Conservation (phyloP, 2,113 vertebrate species). For the Nanorana parkeri region DNA sequence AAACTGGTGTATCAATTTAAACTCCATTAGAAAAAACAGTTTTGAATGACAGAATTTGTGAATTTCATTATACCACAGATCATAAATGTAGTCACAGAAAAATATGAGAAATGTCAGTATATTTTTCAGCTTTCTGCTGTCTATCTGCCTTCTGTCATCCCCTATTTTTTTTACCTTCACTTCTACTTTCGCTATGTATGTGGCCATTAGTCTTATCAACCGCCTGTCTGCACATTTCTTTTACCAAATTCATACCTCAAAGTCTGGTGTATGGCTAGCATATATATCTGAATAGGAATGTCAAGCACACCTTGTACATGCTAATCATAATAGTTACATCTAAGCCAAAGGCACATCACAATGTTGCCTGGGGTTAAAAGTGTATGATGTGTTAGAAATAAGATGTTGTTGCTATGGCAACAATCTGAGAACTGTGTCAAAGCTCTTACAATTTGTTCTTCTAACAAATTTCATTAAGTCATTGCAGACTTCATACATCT, state of each 20-base stretch:
- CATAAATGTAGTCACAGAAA: not conserved
- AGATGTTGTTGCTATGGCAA: conserved; percentile 16
- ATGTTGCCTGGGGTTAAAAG: conserved; percentile 8
- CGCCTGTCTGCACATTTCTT: conserved; percentile 18
- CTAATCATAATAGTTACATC: conserved; percentile 34
- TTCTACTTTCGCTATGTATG: not conserved
- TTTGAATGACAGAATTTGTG: too few relatives aligned
- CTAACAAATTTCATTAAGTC: conserved; percentile 30
- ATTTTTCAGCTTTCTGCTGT: not conserved
- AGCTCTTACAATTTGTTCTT: conserved; percentile 26
- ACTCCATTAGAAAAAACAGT: too few relatives aligned
- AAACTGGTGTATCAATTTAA: too few relatives aligned
- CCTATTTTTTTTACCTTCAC: not conserved
- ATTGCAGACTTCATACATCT: conserved; percentile 22
- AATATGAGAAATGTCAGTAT: not conserved
- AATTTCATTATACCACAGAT: not conserved
- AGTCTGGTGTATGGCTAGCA: not conserved
- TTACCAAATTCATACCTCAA: conserved; percentile 26
- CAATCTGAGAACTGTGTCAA: conserved; percentile 7
- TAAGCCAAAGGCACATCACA: conserved; percentile 4
- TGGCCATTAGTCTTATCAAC: conserved; percentile 31
- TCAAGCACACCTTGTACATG: conserved; percentile 37
- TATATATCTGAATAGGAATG: conserved; percentile 26
- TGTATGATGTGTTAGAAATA: conserved; percentile 4
- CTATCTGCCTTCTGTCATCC: conserved; percentile 5